Base-by-base conservation (phyloP, 1,140 invertebrate genomes). In the Adelges cooleyi region DNA sequence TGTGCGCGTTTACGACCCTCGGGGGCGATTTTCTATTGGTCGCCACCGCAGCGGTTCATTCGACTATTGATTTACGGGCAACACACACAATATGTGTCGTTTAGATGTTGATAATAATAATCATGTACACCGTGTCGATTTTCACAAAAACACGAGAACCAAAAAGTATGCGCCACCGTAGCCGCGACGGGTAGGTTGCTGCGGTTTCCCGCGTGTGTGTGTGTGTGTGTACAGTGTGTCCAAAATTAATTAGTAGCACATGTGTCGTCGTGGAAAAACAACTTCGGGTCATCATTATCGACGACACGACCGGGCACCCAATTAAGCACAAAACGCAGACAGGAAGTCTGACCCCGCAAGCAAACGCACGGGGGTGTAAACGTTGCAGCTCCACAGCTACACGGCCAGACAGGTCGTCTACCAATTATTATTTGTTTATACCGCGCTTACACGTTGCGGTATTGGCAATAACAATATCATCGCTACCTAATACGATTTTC, bases 171-270 rank as follows among this genome's bases (percentile, higher is more conserved):
- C 18, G 18, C 29, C 5, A 11, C 29, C 5, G 29, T 33, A 6
- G 11, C 29, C 5, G 11, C 11, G 29, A 33, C 29, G 29, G 29
- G 29, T 6, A 33, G 5, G 11, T 59, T 44, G 27, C 42, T 62
- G 56, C 56, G 56, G 56, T 62, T 59, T 51, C 18, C 29, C 11
- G 29, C 11, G 29, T 33, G n/a, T n/a, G n/a, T n/a, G n/a, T n/a
- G n/a, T n/a, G n/a, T n/a, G n/a, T n/a, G n/a, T n/a, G n/a, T n/a
- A n/a, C n/a, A n/a, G n/a, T 25, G 40, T 48, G 56, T 62, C 56
- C 56, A 62, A 62, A 46, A 62, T 46, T 62, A 62, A 62, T 62
- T 62, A 36, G 56, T 46, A 62, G 56, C 56, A 62, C 56, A 17
- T 62, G 56, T 44, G 10, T 44, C 4, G 5, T 44, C 15, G 15